Evolutionary conservation across 2,797 vertebrate species (phyloP).

Genomic region (Gallinago nigripennis): DNA sequence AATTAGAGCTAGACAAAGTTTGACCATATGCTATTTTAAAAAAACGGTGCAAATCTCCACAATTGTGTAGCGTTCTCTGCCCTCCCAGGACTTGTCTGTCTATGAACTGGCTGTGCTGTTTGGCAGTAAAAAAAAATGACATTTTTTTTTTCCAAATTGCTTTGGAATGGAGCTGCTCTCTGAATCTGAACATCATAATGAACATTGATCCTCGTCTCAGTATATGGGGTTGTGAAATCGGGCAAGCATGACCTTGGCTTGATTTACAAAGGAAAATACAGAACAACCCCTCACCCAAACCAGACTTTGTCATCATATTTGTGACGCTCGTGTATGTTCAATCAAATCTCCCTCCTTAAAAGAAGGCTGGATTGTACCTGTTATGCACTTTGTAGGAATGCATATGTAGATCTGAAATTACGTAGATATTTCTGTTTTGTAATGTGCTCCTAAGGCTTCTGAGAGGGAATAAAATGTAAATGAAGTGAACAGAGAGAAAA

Average conservation of each 20-base stretch:
- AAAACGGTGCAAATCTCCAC: not conserved
- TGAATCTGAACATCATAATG: conserved; percentile 10
- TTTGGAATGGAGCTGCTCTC: conserved; percentile 18
- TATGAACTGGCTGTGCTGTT: not conserved
- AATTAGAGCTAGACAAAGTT: not conserved
- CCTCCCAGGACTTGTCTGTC: not conserved
- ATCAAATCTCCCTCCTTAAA: not conserved
- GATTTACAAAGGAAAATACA: conserved; percentile 1
- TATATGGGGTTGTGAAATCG: not conserved
- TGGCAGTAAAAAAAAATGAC: not conserved
- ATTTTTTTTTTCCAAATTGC: not conserved
- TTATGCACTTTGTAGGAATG: not conserved
- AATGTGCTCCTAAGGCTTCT: not conserved
- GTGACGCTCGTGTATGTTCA: not conserved
- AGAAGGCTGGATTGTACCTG: not conserved
- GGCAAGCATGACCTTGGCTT: not conserved
- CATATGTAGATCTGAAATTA: not conserved
- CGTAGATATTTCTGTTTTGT: not conserved
- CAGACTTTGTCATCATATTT: not conserved
- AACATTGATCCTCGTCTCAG: not conserved
- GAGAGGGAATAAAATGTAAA: conserved; percentile 14
- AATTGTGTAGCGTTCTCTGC: not conserved
- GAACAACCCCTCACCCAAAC: not conserved
- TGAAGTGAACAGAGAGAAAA: conserved; percentile 16
- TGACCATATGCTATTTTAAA: not conserved